Conservation (phyloP, 2,797 vertebrate species). For the Lepidocolaptes lacrymiger region DNA sequence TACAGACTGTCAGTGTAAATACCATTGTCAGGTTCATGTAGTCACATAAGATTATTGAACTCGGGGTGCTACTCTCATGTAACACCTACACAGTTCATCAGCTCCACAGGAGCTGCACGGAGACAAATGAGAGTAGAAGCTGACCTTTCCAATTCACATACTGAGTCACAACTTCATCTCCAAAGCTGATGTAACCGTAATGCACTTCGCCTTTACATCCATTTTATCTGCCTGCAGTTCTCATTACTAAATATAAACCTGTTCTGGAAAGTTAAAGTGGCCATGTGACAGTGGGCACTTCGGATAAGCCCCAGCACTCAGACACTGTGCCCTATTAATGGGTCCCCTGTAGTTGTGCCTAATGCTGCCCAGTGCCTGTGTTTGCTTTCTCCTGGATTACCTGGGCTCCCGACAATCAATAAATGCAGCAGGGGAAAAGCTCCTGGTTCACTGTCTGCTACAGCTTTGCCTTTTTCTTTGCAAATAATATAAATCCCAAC, state of each 20-base stretch:
- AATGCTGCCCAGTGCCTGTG: not conserved
- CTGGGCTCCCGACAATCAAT: not conserved
- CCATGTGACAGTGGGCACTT: slow-evolving; percentile 42
- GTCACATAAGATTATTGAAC: not conserved
- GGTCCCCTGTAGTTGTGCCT: not conserved
- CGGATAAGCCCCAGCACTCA: slow-evolving; percentile 47
- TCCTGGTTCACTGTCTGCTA: not conserved
- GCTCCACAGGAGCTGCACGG: not conserved
- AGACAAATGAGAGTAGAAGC: not conserved
- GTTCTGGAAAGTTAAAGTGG: slow-evolving; percentile 53
- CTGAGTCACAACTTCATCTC: slow-evolving; percentile 20
- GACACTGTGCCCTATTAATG: slow-evolving; percentile 34
- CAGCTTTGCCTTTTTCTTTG: not conserved
- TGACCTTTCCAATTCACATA: slow-evolving; percentile 19
- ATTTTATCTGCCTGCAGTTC: slow-evolving; percentile 49
- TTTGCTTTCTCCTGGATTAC: slow-evolving; percentile 25
- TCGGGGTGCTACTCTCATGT: not conserved
- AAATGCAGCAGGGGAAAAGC: not conserved
- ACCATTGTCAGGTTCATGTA: not conserved
- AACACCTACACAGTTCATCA: not conserved
- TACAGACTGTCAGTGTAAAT: slow-evolving; percentile 5
- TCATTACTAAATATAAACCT: slow-evolving; percentile 59
- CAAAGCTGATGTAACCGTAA: not conserved
- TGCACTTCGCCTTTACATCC: slow-evolving; percentile 33
- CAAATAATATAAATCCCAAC: not conserved